Conservation (phyloP, 2,888 invertebrate genomes). For the Caradrina kadenii region DNA sequence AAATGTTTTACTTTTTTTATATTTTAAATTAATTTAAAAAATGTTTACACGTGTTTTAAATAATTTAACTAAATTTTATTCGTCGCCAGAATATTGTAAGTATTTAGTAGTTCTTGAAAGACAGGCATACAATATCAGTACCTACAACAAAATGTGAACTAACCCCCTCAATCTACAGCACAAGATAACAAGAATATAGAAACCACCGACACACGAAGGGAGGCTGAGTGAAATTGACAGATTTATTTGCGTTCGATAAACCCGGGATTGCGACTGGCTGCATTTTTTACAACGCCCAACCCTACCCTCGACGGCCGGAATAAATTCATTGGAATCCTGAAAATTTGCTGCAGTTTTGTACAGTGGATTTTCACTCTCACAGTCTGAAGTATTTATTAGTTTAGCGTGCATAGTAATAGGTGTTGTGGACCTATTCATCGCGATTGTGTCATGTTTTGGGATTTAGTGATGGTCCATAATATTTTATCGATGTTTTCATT, state of each 20-base stretch:
- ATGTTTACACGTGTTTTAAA: background rate
- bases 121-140: background rate
- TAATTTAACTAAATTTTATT: background rate
- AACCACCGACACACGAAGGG: slow-evolving; percentile 69
- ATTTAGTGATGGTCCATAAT: slow-evolving; percentile 25
- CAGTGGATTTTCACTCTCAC: slow-evolving; percentile 60
- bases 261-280: slow-evolving; percentile 81
- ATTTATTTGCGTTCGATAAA: slow-evolving; percentile 88
- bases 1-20: too few relatives aligned
- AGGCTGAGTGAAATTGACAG: slow-evolving; percentile 89
- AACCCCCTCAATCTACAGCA: slow-evolving; percentile 28
- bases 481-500: slow-evolving; percentile 23
- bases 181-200: slow-evolving; percentile 54
- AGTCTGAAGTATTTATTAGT: slow-evolving; percentile 61
- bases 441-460: slow-evolving; percentile 40
- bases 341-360: slow-evolving; percentile 65
- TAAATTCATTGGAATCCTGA: slow-evolving; percentile 66
- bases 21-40: too few relatives aligned
- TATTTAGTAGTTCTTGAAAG: too few relatives aligned
- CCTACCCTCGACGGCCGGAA: slow-evolving; percentile 56
- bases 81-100: background rate
- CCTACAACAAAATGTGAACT: background rate
- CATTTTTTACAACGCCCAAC: slow-evolving; percentile 81
- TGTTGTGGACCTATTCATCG: slow-evolving; percentile 47
- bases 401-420: slow-evolving; percentile 48